phyloP scores from a whole-genome alignment of 2,888 invertebrate genomes.

The Villa cingulata region DNA sequence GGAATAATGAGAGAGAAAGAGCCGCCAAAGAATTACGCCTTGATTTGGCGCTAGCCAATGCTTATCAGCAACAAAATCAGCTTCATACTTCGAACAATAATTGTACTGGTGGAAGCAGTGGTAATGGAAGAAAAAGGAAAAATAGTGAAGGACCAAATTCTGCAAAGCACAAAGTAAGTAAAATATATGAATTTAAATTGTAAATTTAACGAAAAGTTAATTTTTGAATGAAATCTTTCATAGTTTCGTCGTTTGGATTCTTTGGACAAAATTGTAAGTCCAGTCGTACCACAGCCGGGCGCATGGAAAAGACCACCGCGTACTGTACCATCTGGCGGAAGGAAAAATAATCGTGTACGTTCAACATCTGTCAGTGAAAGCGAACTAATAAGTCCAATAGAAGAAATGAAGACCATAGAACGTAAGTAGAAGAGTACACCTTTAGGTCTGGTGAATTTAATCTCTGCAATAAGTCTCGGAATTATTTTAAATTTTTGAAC shows the following conservation, averaged over 20 bases:
- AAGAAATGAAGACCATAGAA: conserved; percentile 30
- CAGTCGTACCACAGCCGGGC: conserved; percentile 80
- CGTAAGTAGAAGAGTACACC: no score
- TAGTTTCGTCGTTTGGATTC: conserved; percentile 55
- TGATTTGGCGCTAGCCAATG: conserved; percentile 22
- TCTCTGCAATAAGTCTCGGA: no score
- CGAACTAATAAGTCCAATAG: conserved; percentile 33
- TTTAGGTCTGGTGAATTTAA: no score
- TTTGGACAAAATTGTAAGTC: conserved; percentile 82
- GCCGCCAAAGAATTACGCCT: conserved; percentile 30
- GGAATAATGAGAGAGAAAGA: conserved; percentile 21
- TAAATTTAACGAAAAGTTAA: no score
- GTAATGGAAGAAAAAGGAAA: conserved; percentile 29
- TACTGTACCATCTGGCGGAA: conserved; percentile 29
- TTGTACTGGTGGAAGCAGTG: conserved; percentile 9
- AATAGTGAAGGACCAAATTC: conserved; percentile 34
- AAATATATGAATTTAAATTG: conserved; percentile 30
- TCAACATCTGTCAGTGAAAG: conserved; percentile 40
- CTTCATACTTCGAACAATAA: not conserved
- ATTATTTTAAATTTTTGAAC: not conserved
- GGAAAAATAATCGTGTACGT: conserved; percentile 29
- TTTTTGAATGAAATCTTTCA: conserved; percentile 32
- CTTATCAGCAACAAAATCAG: not conserved
- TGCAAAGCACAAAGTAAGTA: conserved; percentile 32
- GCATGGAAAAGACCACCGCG: conserved; percentile 56